Evolutionary conservation across 2,113 vertebrate genomes (phyloP).

Genomic region (Alouatta palliata): DNA sequence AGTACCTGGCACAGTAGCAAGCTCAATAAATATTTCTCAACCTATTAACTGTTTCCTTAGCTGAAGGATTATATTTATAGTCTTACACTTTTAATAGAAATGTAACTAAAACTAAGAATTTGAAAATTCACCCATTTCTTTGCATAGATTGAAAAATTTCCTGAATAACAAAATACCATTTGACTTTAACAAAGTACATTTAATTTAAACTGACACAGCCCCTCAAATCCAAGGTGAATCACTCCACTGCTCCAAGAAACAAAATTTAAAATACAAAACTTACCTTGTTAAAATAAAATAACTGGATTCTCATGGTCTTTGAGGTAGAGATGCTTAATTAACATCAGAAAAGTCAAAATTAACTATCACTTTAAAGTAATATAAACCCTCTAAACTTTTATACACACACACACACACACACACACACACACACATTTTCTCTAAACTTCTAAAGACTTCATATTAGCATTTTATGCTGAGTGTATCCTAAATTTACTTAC

Average conservation of each 20-base stretch:
- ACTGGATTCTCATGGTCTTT: not conserved
- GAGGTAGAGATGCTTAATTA: not conserved
- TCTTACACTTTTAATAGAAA: not conserved
- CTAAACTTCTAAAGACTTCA: not conserved
- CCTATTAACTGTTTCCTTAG: not conserved
- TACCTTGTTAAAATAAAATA: slow-evolving; percentile 13
- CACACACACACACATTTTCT: not conserved
- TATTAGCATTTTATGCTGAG: not conserved
- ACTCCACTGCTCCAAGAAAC: not conserved
- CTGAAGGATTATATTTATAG: not conserved
- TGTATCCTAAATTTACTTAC: not conserved
- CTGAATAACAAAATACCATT: not conserved
- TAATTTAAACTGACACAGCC: not conserved
- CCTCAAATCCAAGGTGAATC: not conserved
- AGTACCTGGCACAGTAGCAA: not conserved
- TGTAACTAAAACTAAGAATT: slow-evolving; percentile 29
- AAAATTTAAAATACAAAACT: slow-evolving; percentile 16
- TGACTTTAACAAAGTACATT: slow-evolving; percentile 3
- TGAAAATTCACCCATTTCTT: slow-evolving; percentile 32
- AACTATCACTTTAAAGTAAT: not conserved
- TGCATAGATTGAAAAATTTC: not conserved
- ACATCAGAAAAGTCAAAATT: not conserved
- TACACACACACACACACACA: not conserved
- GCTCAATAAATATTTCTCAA: not conserved
- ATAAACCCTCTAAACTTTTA: not conserved